These are phyloP conservation scores for Melipona bicolor DNA, from an alignment of 2,888 invertebrate species.

Conservation along the genomic window DNA sequence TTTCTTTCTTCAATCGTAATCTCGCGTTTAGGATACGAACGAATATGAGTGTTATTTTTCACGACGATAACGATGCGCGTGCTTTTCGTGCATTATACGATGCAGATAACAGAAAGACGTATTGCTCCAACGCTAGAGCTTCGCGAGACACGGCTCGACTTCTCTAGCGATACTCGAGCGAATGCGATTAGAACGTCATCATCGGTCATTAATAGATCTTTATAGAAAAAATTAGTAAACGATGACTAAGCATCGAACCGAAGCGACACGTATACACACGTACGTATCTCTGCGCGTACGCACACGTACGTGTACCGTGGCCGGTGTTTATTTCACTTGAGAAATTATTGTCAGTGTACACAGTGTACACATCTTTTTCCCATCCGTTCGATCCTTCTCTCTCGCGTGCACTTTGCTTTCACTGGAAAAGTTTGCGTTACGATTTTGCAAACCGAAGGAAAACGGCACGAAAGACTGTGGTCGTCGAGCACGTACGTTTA, in stretches of 20 bases:
- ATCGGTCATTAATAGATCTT: conserved; percentile 50
- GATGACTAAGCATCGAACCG: conserved; percentile 75
- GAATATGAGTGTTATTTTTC: conserved; percentile 13
- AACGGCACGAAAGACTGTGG: conserved; percentile 3
- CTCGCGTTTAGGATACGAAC: conserved; percentile 1
- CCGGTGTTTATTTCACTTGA: conserved; percentile 78
- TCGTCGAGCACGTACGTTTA: neutral
- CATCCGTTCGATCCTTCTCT: neutral
- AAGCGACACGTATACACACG: conserved; percentile 50
- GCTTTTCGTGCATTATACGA: conserved; percentile 25
- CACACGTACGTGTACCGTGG: neutral
- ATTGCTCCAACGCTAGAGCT: conserved; percentile 12
- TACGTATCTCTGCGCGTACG: too few species aligned
- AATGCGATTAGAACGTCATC: conserved; percentile 23
- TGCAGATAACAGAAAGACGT: conserved; percentile 46
- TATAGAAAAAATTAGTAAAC: conserved; percentile 65
- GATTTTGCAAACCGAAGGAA: neutral
- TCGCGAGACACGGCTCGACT: neutral
- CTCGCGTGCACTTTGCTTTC: neutral
- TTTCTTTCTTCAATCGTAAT: conserved; percentile 30
- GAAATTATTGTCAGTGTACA: conserved; percentile 30
- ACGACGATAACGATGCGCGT: conserved; percentile 17
- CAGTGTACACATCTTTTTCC: neutral
- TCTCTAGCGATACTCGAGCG: neutral
- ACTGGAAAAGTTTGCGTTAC: conserved; percentile 15